Conservation (phyloP, 1,140 invertebrate genomes). For the Arctopsyche grandis region DNA sequence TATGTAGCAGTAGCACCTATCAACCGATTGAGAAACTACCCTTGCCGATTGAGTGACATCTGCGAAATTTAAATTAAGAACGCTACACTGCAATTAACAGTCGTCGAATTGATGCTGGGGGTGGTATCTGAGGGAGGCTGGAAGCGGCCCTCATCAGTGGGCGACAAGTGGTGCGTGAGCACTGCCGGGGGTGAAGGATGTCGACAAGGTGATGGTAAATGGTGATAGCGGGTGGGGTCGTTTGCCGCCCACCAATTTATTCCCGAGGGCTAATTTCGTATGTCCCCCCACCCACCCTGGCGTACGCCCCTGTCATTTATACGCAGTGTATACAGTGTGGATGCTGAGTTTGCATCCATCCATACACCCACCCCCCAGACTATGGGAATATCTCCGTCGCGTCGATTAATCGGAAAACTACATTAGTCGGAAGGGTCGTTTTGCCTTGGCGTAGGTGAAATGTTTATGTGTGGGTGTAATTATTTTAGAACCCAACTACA, state of each 20-base stretch:
- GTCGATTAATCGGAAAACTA: neutral
- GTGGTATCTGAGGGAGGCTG: neutral
- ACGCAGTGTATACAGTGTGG: neutral
- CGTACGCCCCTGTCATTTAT: neutral
- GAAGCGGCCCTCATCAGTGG: conserved; percentile 26
- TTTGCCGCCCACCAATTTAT: conserved; percentile 37
- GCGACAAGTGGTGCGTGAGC: conserved; percentile 1
- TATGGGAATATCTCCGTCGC: neutral
- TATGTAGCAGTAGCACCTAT: too few species aligned
- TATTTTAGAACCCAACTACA: too few species aligned
- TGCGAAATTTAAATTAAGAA: neutral
- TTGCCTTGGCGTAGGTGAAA: too few species aligned
- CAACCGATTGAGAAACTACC: too few species aligned
- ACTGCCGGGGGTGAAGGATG: conserved; percentile 23
- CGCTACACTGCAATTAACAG: neutral
- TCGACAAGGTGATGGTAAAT: conserved; percentile 25
- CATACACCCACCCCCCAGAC: too few species aligned
- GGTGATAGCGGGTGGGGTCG: conserved; percentile 35
- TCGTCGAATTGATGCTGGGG: neutral
- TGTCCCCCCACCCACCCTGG: conserved; percentile 1
- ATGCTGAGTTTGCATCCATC: conserved; percentile 1
- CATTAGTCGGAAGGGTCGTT: too few species aligned
- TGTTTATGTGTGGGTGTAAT: too few species aligned
- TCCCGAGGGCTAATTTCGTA: conserved; percentile 43
- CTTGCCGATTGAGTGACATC: too few species aligned